phyloP scores from a whole-genome alignment of 2,888 invertebrate genomes.

The Gandaritis pyraliata region DNA sequence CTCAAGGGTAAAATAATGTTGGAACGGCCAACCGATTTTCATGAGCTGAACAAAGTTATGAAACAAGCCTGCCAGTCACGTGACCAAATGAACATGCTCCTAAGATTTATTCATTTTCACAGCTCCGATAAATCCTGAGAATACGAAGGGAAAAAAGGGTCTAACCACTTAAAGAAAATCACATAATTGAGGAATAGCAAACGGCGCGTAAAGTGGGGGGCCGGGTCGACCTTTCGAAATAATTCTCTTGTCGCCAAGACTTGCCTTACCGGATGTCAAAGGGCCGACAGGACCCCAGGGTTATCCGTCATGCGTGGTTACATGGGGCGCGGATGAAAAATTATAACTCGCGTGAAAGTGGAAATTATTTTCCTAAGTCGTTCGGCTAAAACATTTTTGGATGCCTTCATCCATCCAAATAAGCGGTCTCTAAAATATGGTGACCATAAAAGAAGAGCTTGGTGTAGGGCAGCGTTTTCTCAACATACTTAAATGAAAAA shows the following conservation, averaged over 20 bases:
- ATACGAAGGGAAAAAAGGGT: conserved; percentile 65
- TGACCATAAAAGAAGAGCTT: no score
- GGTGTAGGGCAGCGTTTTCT: no score
- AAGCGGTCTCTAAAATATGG: background rate
- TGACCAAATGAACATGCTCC: conserved; percentile 28
- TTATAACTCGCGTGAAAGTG: conserved; percentile 44
- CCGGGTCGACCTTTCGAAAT: conserved; percentile 56
- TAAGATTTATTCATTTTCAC: conserved; percentile 45
- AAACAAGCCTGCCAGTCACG: conserved; percentile 14
- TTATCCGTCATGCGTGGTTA: conserved; percentile 73
- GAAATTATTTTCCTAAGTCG: conserved; percentile 20
- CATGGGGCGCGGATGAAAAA: conserved; percentile 59
- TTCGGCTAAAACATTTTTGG: background rate
- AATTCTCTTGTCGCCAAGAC: conserved; percentile 58
- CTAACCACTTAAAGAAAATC: conserved; percentile 82
- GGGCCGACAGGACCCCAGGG: conserved; percentile 49
- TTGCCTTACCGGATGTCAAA: conserved; percentile 61
- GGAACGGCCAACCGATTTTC: background rate
- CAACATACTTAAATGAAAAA: no score
- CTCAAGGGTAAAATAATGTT: background rate
- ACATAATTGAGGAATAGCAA: conserved; percentile 83
- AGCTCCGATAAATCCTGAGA: conserved; percentile 62
- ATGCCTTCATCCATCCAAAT: background rate
- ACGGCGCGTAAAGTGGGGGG: conserved; percentile 78
- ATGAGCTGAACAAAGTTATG: conserved; percentile 2